A percentile compares a stretch with the other conserved stretches of the same genome.
Conservation (phyloP, 2,113 vertebrate genomes). For the Scomber scombrus region DNA sequence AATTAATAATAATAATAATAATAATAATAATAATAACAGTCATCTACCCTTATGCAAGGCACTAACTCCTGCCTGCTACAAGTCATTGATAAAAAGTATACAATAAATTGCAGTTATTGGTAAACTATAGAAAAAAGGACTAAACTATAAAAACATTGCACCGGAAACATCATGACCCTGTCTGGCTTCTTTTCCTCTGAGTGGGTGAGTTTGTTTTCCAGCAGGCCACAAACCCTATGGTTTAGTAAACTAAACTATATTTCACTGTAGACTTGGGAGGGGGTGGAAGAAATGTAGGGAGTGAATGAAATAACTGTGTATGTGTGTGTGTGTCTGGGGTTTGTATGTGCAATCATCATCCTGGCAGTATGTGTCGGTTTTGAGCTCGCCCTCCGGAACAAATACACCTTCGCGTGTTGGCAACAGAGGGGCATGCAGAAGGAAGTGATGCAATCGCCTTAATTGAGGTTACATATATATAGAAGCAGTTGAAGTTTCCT, state of each 20-base stretch:
- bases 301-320: slow-evolving; percentile 56
- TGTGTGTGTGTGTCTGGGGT: slow-evolving; percentile 13
- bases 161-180: slow-evolving; percentile 64
- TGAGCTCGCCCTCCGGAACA: slow-evolving; percentile 50
- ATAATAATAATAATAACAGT: too few species aligned
- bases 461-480: slow-evolving; percentile 70
- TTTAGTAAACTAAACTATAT: slow-evolving; percentile 70
- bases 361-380: slow-evolving; percentile 61
- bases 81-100: background rate
- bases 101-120: background rate
- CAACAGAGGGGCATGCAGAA: slow-evolving; percentile 57
- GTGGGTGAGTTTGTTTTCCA: slow-evolving; percentile 78
- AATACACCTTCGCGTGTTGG: slow-evolving; percentile 65
- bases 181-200: slow-evolving; percentile 64
- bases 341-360: slow-evolving; percentile 39
- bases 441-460: slow-evolving; percentile 79
- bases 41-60: too few species aligned
- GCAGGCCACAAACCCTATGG: slow-evolving; percentile 77
- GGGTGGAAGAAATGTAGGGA: slow-evolving; percentile 65
- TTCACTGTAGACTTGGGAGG: slow-evolving; percentile 62
- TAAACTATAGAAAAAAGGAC: background rate
- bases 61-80: background rate
- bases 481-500: slow-evolving; percentile 43
- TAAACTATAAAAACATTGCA: slow-evolving; percentile 24
- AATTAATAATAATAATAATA: too few species aligned